Percentiles rank a stretch among this genome's conserved stretches.
These are phyloP conservation scores for Luperina nickerlii DNA, from an alignment of 2,888 invertebrate genomes.

Conservation along the genomic window DNA sequence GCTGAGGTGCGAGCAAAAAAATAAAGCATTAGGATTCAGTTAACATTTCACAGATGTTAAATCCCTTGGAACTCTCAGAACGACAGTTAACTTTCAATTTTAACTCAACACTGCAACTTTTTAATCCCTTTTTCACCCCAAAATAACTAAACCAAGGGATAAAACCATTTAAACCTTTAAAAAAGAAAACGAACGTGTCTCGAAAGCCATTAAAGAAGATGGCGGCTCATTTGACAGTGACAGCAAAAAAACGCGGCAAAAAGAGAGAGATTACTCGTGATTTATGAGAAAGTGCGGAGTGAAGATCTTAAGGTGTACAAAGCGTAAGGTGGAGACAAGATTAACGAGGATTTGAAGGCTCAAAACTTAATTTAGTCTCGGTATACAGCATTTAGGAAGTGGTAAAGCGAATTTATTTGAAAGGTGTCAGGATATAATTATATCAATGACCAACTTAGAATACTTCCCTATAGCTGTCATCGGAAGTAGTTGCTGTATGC, in stretches of 20 bases:
- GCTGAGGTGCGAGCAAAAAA: constrained; percentile 40
- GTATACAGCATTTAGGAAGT: constrained; percentile 15
- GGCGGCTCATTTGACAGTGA: constrained; percentile 67
- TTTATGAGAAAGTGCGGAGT: constrained; percentile 55
- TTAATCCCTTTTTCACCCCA: constrained; percentile 18
- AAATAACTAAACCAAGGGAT: constrained; percentile 43
- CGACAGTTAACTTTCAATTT: constrained; percentile 5
- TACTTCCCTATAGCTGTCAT: not conserved
- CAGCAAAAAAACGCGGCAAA: constrained; percentile 65
- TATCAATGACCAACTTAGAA: not conserved
- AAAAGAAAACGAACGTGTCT: constrained; percentile 49
- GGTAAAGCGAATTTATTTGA: constrained; percentile 6
- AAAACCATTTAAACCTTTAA: constrained; percentile 35
- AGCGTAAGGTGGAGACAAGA: constrained; percentile 30
- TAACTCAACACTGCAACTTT: constrained; percentile 13
- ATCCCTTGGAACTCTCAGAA: constrained; percentile 10
- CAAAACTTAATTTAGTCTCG: constrained; percentile 17
- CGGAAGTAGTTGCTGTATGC: not conserved
- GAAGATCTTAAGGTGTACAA: constrained; percentile 18
- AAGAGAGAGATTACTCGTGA: constrained; percentile 58
- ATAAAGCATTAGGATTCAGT: constrained; percentile 4
- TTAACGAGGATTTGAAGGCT: constrained; percentile 5
- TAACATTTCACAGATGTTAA: constrained; percentile 34
- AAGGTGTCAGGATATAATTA: not conserved
- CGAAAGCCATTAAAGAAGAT: constrained; percentile 52